Evolutionary conservation across 2,113 vertebrate genomes (phyloP), one percentile per base, ranked within the genome.

Genomic region (Axis porcinus): DNA sequence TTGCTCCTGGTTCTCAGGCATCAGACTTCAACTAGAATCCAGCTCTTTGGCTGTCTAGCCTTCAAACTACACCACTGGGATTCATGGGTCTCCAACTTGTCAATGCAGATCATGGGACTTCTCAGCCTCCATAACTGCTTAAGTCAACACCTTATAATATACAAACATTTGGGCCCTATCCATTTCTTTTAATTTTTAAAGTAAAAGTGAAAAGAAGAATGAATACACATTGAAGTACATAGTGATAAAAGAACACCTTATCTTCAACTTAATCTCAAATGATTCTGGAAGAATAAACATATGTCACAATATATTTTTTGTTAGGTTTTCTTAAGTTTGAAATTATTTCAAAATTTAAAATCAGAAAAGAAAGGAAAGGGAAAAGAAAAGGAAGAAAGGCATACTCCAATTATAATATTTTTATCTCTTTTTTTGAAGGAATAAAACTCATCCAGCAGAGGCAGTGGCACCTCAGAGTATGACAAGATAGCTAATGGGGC

Each of bases 401-500:
- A 93, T 43, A 97, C 12, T 94, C 74, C 47, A 92, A 81, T 17
- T 76, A 82, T 76, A 86, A 21, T 92, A 88, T 91, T 97, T 97
- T 98, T 45, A 97, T 97, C 88, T 96, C 88, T 95, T 97, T 98
- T 98, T 98, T 98, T 98, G 97, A 97, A 97, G 95, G 97, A 98
- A 97, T 90, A 98, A 98, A 98, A 98, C 81, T 78, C 94, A 88
- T 97, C 92, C 97, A 94, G 36, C 96, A 94, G 93, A 98, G 97
- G 94, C 82, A 87, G 55, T 33, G 28, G 47, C 21, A 67, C 95
- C 94, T 97, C 97, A 36, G 90, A 97, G 96, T 95, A 92, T 43
- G 87, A 97, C 95, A 97, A 84, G 50, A 58, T 96, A 60, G 92
- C 94, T 89, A 90, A 23, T 45, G 89, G 96, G 95, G 89, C 96